Conservation (phyloP, 1,140 invertebrate species). For the Cotesia typhae region DNA sequence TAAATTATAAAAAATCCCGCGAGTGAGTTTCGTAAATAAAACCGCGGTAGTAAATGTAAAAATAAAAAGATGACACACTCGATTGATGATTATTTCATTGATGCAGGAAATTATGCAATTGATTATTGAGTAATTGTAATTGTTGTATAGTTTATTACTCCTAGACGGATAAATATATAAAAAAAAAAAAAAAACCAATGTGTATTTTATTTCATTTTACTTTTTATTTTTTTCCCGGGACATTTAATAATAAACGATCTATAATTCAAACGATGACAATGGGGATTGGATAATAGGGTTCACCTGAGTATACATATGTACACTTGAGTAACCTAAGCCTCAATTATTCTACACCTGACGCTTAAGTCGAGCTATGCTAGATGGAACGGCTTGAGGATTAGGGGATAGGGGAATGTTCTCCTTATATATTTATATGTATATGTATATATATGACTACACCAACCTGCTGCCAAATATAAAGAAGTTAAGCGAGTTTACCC, state of each 20-base stretch:
- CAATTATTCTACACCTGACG: constrained; percentile 7
- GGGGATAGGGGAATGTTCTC: too few relatives aligned
- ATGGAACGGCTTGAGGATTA: too few relatives aligned
- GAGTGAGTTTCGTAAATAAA: too few relatives aligned
- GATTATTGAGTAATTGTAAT: background rate
- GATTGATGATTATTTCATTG: constrained; percentile 12
- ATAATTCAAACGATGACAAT: background rate
- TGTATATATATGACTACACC: too few relatives aligned
- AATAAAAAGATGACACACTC: too few relatives aligned
- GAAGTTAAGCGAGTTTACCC: background rate
- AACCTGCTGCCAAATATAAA: too few relatives aligned
- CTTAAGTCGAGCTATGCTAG: background rate
- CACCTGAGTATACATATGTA: constrained; percentile 23
- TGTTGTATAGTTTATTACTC: too few relatives aligned
- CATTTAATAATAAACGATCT: background rate
- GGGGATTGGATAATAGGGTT: background rate
- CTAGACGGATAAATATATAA: background rate
- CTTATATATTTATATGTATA: too few relatives aligned
- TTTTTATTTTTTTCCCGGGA: background rate
- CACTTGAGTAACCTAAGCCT: constrained; percentile 23
- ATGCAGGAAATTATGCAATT: constrained; percentile 3
- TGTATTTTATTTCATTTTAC: background rate
- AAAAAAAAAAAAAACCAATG: background rate
- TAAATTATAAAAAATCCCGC: too few relatives aligned
- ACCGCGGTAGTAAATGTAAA: too few relatives aligned